phyloP scores from a whole-genome alignment of 2,797 vertebrate genomes.

The Hapalemur alaotrensis region DNA sequence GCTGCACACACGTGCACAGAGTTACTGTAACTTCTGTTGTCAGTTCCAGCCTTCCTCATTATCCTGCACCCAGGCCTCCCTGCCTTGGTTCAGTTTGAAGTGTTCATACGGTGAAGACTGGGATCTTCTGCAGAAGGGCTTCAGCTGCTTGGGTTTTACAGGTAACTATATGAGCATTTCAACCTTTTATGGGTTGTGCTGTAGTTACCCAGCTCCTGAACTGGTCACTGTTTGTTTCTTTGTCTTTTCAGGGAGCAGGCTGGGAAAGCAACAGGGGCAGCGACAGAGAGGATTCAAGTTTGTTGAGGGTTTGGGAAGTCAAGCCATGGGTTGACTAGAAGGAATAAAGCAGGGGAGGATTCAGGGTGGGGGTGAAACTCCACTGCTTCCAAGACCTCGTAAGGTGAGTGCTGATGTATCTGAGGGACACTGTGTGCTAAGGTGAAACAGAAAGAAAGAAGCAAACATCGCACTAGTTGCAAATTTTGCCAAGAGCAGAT shows the following conservation, averaged over 20 bases:
- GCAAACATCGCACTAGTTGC: neutral
- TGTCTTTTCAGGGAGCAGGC: neutral
- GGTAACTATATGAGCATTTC: neutral
- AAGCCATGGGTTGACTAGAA: neutral
- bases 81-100: neutral
- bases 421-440: neutral
- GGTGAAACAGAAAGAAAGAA: slow-evolving; percentile 1
- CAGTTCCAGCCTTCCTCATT: neutral
- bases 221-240: neutral
- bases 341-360: neutral
- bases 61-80: neutral
- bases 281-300: neutral
- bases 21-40: neutral
- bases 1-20: neutral
- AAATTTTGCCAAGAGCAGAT: slow-evolving; percentile 27
- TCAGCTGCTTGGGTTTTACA: neutral
- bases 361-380: neutral
- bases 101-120: neutral
- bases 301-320: neutral
- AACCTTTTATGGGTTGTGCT: neutral
- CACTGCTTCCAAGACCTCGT: neutral
- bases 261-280: neutral
- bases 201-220: neutral
- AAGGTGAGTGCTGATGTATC: neutral
- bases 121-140: neutral